These are phyloP conservation scores for Psittacula derbiana DNA, from an alignment of 2,797 vertebrate species.

Conservation along the genomic window DNA sequence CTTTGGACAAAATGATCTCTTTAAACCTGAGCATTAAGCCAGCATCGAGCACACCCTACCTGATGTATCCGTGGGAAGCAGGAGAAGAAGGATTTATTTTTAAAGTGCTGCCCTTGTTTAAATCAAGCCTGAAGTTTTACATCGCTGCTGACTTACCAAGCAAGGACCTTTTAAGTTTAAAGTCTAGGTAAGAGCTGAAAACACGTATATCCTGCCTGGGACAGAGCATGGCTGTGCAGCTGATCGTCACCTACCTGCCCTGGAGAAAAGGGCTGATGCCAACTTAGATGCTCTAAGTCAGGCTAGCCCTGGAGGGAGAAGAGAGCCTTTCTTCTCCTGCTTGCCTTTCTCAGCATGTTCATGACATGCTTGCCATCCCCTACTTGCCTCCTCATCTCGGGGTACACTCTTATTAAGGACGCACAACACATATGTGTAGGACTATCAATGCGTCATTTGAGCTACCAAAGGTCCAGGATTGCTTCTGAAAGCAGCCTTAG, in stretches of 20 bases:
- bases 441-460: neutral
- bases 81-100: conserved; percentile 2
- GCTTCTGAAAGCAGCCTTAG: neutral
- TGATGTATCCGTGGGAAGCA: neutral
- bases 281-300: neutral
- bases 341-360: neutral
- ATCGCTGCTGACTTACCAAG: neutral
- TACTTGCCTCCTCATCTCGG: neutral
- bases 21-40: conserved; percentile 55
- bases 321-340: neutral
- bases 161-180: neutral
- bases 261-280: neutral
- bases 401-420: neutral
- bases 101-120: neutral
- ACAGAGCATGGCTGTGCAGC: neutral
- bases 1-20: conserved; percentile 47
- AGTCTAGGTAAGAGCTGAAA: neutral
- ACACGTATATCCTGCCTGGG: neutral
- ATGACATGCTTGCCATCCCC: neutral
- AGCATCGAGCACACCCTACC: neutral
- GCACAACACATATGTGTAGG: neutral
- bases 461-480: neutral
- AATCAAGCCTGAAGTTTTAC: neutral
- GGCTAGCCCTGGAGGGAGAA: neutral
- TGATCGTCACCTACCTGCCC: neutral